A percentile compares a stretch with the other conserved stretches of the same genome.
Conservation (phyloP, 2,797 vertebrate genomes). For the Meda fulgida region DNA sequence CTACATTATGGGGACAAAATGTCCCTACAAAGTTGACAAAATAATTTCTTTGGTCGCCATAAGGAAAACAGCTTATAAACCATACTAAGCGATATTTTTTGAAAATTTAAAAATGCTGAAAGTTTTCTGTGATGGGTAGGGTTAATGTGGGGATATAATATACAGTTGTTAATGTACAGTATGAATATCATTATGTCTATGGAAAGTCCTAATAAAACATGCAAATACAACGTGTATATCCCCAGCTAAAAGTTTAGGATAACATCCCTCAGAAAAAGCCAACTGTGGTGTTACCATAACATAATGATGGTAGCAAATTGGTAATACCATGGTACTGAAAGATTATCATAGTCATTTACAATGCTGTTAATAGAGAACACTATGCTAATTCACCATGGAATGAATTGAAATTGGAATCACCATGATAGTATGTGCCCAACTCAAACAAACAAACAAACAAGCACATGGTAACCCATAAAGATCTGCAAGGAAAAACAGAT, state of each 20-base stretch:
- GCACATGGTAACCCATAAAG: neutral
- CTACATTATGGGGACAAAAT: too few relatives aligned
- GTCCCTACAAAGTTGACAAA: too few relatives aligned
- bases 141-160: too few relatives aligned
- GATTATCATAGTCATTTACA: neutral
- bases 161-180: too few relatives aligned
- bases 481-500: neutral
- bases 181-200: too few relatives aligned
- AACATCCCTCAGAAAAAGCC: neutral
- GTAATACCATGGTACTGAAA: neutral
- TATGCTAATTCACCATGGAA: neutral
- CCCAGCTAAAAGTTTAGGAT: neutral
- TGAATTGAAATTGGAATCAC: neutral
- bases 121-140: too few relatives aligned
- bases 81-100: too few relatives aligned
- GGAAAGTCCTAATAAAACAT: too few relatives aligned
- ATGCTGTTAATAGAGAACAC: slow-evolving; percentile 4
- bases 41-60: too few relatives aligned
- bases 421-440: neutral
- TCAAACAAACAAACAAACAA: neutral
- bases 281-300: neutral
- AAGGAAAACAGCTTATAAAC: too few relatives aligned
- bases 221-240: too few relatives aligned
- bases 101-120: too few relatives aligned
- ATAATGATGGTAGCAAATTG: neutral